Conservation (phyloP, 2,797 vertebrate genomes). For the Dipus sagitta region DNA sequence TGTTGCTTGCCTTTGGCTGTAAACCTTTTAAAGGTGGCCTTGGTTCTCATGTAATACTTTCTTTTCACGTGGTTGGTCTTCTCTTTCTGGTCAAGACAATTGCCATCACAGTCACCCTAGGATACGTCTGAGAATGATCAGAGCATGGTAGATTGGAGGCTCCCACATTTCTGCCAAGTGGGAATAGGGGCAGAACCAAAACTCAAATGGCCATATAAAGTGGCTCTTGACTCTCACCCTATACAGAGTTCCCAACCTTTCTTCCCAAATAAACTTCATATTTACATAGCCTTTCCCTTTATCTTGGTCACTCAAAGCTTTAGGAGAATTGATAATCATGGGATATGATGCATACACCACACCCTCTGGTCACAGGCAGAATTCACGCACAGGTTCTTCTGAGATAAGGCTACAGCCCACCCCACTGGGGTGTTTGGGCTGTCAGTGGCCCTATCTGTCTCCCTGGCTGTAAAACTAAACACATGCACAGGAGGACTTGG, state of each 20-base stretch:
- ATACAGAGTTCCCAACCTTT: accelerated
- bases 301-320: constrained; percentile 86
- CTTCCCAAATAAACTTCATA: constrained; percentile 64
- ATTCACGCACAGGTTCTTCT: constrained; percentile 77
- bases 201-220: neutral
- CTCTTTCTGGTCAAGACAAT: neutral
- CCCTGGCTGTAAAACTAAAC: constrained; percentile 81
- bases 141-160: too few relatives aligned
- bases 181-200: neutral
- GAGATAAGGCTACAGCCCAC: constrained; percentile 76
- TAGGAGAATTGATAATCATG: constrained; percentile 85
- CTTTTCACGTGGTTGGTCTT: neutral
- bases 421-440: constrained; percentile 68
- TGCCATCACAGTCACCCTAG: neutral
- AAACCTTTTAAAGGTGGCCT: neutral
- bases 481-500: constrained; percentile 74
- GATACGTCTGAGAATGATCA: neutral
- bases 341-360: constrained; percentile 85
- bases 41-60: constrained; percentile 26
- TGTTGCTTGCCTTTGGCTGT: neutral
- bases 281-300: constrained; percentile 83
- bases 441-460: constrained; percentile 73
- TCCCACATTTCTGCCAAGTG: neutral
- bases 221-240: constrained; percentile 9
- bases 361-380: constrained; percentile 79